Percentiles rank a stretch among this genome's conserved stretches.
Conservation (phyloP, 2,113 vertebrate species). For the Salminus brasiliensis region DNA sequence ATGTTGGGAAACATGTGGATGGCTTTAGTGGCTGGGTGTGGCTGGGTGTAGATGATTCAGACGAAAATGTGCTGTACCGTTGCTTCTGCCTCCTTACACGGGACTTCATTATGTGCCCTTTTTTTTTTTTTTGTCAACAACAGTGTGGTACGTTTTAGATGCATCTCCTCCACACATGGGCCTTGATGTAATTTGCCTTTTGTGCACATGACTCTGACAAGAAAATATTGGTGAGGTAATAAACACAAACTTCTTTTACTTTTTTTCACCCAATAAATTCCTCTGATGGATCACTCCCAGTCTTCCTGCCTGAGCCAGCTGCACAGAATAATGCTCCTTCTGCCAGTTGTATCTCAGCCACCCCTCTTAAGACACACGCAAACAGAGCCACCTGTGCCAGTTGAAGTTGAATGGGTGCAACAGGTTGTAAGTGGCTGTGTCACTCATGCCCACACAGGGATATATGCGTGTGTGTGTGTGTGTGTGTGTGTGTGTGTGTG, state of each 20-base stretch:
- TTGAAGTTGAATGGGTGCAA: conserved; percentile 11
- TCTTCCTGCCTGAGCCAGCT: conserved; percentile 12
- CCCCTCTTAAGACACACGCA: neutral
- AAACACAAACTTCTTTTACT: too few species aligned
- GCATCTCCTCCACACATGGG: neutral
- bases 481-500: conserved; percentile 13
- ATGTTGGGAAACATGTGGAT: neutral
- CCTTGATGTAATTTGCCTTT: conserved; percentile 17
- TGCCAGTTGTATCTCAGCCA: neutral
- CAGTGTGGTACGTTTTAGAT: neutral
- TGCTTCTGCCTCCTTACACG: neutral
- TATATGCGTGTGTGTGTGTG: conserved; percentile 11
- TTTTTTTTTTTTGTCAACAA: neutral
- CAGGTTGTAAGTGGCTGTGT: conserved; percentile 4
- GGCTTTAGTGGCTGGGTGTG: neutral
- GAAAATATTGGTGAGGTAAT: neutral
- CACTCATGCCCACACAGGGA: conserved; percentile 30
- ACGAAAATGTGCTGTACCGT: neutral
- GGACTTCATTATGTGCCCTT: neutral
- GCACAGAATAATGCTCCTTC: too few species aligned
- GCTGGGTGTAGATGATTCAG: neutral
- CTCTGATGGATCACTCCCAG: neutral
- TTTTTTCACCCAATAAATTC: neutral
- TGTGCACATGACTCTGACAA: conserved; percentile 9
- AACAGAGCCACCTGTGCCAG: conserved; percentile 4